Evolutionary conservation across 2,797 vertebrate species (phyloP), one percentile per base, ranked within the genome.

Genomic region (Chloroceryle inda): DNA sequence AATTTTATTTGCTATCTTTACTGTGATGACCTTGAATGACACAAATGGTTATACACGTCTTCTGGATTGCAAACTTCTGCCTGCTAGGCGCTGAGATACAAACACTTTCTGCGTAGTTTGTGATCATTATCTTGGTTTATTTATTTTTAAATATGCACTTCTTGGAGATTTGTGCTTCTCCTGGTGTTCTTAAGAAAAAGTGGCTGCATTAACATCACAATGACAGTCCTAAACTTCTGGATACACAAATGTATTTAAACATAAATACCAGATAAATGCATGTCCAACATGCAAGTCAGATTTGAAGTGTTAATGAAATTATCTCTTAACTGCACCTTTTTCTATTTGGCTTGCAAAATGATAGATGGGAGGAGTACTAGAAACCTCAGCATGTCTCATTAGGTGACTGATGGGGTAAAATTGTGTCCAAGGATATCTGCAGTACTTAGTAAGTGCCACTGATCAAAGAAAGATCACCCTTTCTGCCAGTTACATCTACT

Each of bases 1-100:
- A 92, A 90, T 94, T 90, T 78, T 78, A 77, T 40, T 93, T 85
- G 27, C 55, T 90, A 67, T 93, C 85, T 92, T 86, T 87, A 27
- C n/a, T 44, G 59, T 10, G 47, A 89, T 67, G 69, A 92, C 93
- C 92, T 94, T 94, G 55, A 86, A 81, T 56, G 81, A 81, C 33
- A 84, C 2, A 75, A 69, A 82, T 3, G 3, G 13, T 40, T 88
- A 68, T 69, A 22, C 14, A 47, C 21, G 29, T 62, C 78, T 93
- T 69, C 38, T 37, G 20, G n/a, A 90, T 55, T 69, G 45, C n/a
- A 76, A 86, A 86, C 19, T 75, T 78, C 27, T 79, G 17, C 63
- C 55, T 81, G 19, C 38, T 18, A 85, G 27, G 55, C 74, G 88
- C 8, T 37, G 37, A 44, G 35, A 35, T 22, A 68, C 14, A 59